These are phyloP conservation scores for Nannoperca australis DNA, from an alignment of 2,797 vertebrate genomes.

Conservation along the genomic window DNA sequence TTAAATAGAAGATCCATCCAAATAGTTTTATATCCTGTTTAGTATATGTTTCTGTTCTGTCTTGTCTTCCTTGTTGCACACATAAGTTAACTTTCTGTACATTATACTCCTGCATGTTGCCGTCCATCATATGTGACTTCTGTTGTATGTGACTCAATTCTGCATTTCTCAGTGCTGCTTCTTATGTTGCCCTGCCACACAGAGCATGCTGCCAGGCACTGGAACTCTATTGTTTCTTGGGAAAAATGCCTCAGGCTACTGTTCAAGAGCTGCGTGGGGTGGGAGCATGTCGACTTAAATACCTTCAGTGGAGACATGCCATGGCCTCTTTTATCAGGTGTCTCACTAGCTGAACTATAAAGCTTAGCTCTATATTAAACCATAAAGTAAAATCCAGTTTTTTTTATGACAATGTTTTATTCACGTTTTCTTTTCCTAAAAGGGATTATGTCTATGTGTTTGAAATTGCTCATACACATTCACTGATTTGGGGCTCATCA, in stretches of 20 bases:
- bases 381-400: constrained; percentile 75
- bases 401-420: constrained; percentile 78
- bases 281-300: constrained; percentile 83
- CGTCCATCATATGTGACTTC: constrained; percentile 48
- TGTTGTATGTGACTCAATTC: constrained; percentile 52
- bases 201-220: constrained; percentile 62
- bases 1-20: neutral
- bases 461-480: constrained; percentile 54
- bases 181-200: constrained; percentile 64
- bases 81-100: constrained; percentile 11
- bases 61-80: neutral
- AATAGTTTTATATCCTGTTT: neutral
- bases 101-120: constrained; percentile 4
- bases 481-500: constrained; percentile 39
- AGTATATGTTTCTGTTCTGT: neutral
- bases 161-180: constrained; percentile 50
- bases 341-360: constrained; percentile 77
- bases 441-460: constrained; percentile 65
- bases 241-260: constrained; percentile 79
- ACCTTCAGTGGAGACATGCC: constrained; percentile 81
- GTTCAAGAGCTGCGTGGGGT: constrained; percentile 80
- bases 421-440: constrained; percentile 48
- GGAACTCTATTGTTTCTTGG: constrained; percentile 78
- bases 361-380: constrained; percentile 79
- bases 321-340: constrained; percentile 83